A percentile compares a stretch with the other conserved stretches of the same genome.
Conservation (phyloP, 2,113 vertebrate species). For the Atractosteus spatula region DNA sequence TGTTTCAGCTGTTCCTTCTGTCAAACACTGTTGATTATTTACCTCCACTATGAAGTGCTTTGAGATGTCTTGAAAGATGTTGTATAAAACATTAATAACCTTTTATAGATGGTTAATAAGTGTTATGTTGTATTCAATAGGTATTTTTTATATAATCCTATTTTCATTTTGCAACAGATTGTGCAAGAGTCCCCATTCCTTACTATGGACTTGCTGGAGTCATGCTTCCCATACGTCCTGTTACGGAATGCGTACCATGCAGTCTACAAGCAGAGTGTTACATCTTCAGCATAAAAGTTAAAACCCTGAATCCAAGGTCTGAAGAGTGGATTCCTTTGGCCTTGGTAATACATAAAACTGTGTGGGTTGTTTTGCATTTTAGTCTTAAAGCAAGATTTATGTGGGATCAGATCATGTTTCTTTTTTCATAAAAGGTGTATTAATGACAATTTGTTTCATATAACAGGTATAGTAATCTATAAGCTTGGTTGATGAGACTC, state of each 20-base stretch:
- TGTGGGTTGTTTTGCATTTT: slow-evolving; percentile 28
- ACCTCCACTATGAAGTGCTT: too few relatives aligned
- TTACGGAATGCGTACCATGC: slow-evolving; percentile 97
- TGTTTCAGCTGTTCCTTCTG: too few relatives aligned
- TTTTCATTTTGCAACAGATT: slow-evolving; percentile 74
- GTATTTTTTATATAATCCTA: slow-evolving; percentile 27
- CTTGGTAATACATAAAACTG: slow-evolving; percentile 4
- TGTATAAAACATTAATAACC: background rate
- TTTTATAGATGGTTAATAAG: background rate
- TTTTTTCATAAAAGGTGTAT: slow-evolving; percentile 27
- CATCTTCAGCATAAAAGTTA: slow-evolving; percentile 66
- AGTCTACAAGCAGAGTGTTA: slow-evolving; percentile 95
- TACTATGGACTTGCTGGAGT: slow-evolving; percentile 98
- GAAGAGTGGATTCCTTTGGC: slow-evolving; percentile 15
- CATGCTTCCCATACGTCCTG: slow-evolving; percentile 96
- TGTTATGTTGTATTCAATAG: slow-evolving; percentile 13
- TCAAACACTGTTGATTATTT: too few relatives aligned
- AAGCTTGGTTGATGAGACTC: slow-evolving; percentile 36
- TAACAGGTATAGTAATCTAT: slow-evolving; percentile 35
- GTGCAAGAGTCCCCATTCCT: slow-evolving; percentile 98
- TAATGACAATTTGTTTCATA: slow-evolving; percentile 23
- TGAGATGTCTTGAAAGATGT: too few relatives aligned
- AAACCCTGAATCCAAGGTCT: background rate
- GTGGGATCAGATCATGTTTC: slow-evolving; percentile 32
- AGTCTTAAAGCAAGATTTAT: slow-evolving; percentile 29